Conservation (phyloP, 2,888 invertebrate species). For the Lasioglossum malachurum region DNA sequence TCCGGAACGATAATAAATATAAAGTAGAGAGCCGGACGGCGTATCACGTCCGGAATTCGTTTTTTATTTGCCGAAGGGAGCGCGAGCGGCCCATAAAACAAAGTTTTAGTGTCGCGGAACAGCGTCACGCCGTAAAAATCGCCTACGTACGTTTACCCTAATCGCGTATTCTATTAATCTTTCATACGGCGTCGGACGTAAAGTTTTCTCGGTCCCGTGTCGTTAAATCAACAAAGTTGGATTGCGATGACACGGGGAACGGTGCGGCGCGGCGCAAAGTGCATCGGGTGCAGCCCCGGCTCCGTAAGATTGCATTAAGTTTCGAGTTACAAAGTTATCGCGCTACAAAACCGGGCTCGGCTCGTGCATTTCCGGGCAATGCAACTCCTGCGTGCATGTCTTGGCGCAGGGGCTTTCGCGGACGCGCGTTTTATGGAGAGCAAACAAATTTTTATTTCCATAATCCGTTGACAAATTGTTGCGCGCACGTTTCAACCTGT, state of each 20-base stretch:
- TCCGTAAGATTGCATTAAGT: constrained; percentile 36
- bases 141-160: constrained; percentile 32
- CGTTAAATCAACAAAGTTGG: constrained; percentile 42
- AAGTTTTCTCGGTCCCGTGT: constrained; percentile 25
- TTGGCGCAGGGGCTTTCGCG: not conserved
- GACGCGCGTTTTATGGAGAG: not conserved
- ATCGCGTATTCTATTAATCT: constrained; percentile 48
- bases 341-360: constrained; percentile 27
- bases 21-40: not conserved
- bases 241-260: constrained; percentile 34
- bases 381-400: not conserved
- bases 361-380: constrained; percentile 2
- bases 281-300: constrained; percentile 10
- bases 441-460: not conserved
- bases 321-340: constrained; percentile 27
- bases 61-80: constrained; percentile 1
- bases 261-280: constrained; percentile 12
- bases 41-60: constrained; percentile 12
- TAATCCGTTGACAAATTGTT: not conserved
- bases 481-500: not conserved
- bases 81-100: constrained; percentile 12
- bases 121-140: constrained; percentile 15
- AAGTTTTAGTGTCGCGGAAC: constrained; percentile 6
- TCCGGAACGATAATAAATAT: not conserved
- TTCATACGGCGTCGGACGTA: constrained; percentile 20